Evolutionary conservation across 2,113 vertebrate species (phyloP), one percentile per base, ranked within the genome.

Genomic region (Nothobranchius kuhntae): DNA sequence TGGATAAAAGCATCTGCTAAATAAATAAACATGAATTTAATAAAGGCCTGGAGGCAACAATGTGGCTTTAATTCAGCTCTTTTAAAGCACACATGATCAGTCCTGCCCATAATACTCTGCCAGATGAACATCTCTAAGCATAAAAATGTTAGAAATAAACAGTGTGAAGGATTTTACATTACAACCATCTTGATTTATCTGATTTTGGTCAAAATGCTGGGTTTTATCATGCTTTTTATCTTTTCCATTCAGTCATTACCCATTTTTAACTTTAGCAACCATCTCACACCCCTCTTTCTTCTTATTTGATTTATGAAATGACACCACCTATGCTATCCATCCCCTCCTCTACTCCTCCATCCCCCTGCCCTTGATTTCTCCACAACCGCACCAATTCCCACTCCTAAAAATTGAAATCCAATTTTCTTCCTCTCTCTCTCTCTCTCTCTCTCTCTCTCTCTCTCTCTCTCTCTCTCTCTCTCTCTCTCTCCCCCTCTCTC

Each of bases 341-440:
- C 77, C 2, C 30, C 30, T 30, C 30, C 30, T 30, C 30, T 30
- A 1, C 30, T 30, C 30, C 30, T 30, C 30, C 30, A 30, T 30
- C 54, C 6, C n/a, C 53, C 9, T 44, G 45, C 75, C 62, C 73
- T 36, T 68, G 69, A 68, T 77, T 78, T 74, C 14, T 68, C 36
- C 62, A 67, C 71, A 73, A 17, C 13, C 44, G 79, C 52, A 63
- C 67, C 79, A 68, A 69, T 72, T 67, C 76, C 77, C 69, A 75
- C 61, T 9, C 81, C 80, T 68, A 87, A 87, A 21, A 88, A 81
- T 80, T 74, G 71, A 89, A 90, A 83, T 86, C 63, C 44, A 80
- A 86, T 82, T 86, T 80, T 81, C 21, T 14, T 62, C 66, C 21
- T 21, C 21, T 21, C 21, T 21, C 21, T 21, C 21, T 21, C 21